Evolutionary conservation across 2,797 vertebrate genomes (phyloP), one percentile per base, ranked within the genome.

Genomic region (Gadopsis marmoratus): DNA sequence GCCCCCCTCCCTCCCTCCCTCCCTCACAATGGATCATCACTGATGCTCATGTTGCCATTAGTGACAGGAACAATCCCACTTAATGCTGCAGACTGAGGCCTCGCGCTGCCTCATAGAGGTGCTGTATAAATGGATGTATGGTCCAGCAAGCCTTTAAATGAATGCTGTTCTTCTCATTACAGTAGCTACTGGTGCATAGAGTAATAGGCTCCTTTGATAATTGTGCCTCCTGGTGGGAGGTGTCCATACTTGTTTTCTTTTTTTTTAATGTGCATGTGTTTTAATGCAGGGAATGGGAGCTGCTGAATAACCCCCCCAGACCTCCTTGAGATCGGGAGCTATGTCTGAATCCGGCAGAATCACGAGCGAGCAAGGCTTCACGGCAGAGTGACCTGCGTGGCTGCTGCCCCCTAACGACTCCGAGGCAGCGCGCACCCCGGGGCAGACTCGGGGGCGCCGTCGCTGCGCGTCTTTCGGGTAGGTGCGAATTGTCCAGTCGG

Each of bases 371-470:
- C 23, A 19, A 31, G 61, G 17, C 45, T 83, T 81, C 65, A 76
- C 71, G 54, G 56, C 74, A 55, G 51, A 55, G 61, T 70, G 74
- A 88, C 43, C 50, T 65, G 41, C 82, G 92, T 83, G 91, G 78
- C 81, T 29, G 68, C 53, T 56, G 72, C 59, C 72, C 79, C 76
- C 82, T 91, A 92, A 93, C 90, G 88, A 89, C 89, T 79, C 56
- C 86, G 90, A 88, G 74, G 71, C 76, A 86, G 86, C 80, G 85
- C 31, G 79, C 88, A 91, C 85, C 83, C 86, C 3, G 2, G 31
- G 31, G 83, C 92, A 95, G 94, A 95, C 95, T 86, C 45, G 3
- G 61, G 72, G 94, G 94, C 93, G 93, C 95, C 94, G 76, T 59
- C 53, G 54, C 60, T 71, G 37, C 37, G 73, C 56, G 71, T 85